Evolutionary conservation across 2,888 invertebrate species (phyloP), one percentile per base, ranked within the genome.

Genomic region (Melitaea athalia): DNA sequence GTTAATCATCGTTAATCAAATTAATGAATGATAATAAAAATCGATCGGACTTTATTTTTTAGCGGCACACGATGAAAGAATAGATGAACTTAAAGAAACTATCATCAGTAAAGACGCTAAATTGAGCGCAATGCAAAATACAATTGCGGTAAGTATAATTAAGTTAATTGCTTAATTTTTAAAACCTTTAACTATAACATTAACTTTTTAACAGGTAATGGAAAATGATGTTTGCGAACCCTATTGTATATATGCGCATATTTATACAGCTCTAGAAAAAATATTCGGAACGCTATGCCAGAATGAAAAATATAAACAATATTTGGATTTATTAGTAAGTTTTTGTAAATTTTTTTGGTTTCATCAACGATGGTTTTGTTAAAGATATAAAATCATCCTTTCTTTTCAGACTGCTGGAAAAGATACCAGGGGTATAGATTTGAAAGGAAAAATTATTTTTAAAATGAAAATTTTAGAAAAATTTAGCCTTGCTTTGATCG

Each of bases 181-280:
- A 24, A 52, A 11, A 53, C 12, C 2, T 1, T 50, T 15, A 49
- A 15, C 15, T 50, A 15, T 15, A 52, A 3, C 24, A 24, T 53
- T 14, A 24, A 31, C 8, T 53, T 57, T 64, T 31, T 78, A 74
- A 53, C 75, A 92, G 92, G 89, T 91, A 2, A 82, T 92, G 85
- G 92, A 92, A 78, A 92, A 87, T 68, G 92, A 92, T 75, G 80
- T 90, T 6, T 90, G 89, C 70, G 92, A 92, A 74, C 92, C 92
- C 1, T 92, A 91, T 72, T 90, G 87, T 60, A 82, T 92, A 59
- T 92, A 92, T 75, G 92, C 91, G 12, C 86, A 91, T 70, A 91
- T 92, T 69, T 89, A 88, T 69, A 92, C 92, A 24, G 90, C 91
- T n/a, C 73, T 92, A 62, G 92, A 87, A 74, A 91, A 91, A 81